Evolutionary conservation across 2,797 vertebrate species (phyloP), one percentile per base, ranked within the genome.

Genomic region (Myiotriccus ornatus): DNA sequence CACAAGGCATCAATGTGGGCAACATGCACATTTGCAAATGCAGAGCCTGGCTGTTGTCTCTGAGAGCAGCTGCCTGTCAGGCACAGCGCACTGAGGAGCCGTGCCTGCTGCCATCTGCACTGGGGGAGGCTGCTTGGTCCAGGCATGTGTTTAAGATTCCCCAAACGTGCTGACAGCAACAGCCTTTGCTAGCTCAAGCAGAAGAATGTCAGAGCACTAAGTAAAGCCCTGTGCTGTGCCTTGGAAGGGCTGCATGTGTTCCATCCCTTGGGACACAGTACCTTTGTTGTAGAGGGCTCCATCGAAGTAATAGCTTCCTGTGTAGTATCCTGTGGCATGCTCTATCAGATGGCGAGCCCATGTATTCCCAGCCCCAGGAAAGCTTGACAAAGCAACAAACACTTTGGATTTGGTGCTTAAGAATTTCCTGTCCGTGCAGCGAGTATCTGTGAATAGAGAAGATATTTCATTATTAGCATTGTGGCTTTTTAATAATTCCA

Each of bases 271-370:
- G 60, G 32, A 6, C 34, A 19, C 2, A 0, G 25, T 97, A 99
- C 99, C 99, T 98, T 99, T 99, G 96, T 99, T 99, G 96, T 99
- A 99, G 34, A 99, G 98, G 0, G 98, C 98, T 92, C 99, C 99
- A 5, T 99, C 99, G 4, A 99, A 99, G 95, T 99, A 99, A 87
- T 99, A 99, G 97, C 99, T 99, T 56, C 99, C 99, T 0, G 99
- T 99, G 95, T 99, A 99, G 98, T 98, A 99, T 74, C 99, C 99
- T 0, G 99, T 99, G 87, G 98, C 98, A 0, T 99, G 99, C 94
- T 99, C 99, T 4, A 99, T 99, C 95, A 99, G 97, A 92, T 99
- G 99, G 9, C 99, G 98, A 4, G 99, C 98, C 99, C 99, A 99
- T 0, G 99, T 99, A 95, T 99, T 99, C 14, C 99, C 99, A 3